Evolutionary conservation across 2,797 vertebrate genomes (phyloP).

Genomic region (Acrocephalus scirpaceus): DNA sequence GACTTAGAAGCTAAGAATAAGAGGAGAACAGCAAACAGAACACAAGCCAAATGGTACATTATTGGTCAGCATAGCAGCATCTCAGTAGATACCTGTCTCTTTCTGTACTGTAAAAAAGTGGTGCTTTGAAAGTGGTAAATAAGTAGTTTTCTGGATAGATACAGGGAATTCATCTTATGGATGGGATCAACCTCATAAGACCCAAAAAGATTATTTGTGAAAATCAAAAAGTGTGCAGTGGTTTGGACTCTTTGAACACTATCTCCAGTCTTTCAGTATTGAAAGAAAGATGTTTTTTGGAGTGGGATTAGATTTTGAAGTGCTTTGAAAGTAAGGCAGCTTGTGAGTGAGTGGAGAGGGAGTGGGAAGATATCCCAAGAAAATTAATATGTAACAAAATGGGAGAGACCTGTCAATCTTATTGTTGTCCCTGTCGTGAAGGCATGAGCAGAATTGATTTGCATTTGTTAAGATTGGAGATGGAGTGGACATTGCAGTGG

Average conservation of each 20-base stretch:
- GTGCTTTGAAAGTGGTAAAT: neutral
- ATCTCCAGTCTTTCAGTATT: neutral
- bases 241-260: neutral
- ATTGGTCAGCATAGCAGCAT: neutral
- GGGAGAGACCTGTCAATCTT: neutral
- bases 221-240: neutral
- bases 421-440: neutral
- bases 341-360: neutral
- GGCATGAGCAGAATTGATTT: neutral
- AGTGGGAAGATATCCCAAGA: neutral
- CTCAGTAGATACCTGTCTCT: neutral
- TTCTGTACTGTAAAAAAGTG: neutral
- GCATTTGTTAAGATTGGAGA: neutral
- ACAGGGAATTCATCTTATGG: neutral
- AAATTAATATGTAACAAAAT: neutral
- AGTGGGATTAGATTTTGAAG: neutral
- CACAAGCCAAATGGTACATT: neutral
- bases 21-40: neutral
- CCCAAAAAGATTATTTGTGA: neutral
- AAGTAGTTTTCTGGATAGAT: neutral
- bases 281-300: neutral
- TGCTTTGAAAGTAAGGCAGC: neutral
- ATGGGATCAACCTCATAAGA: neutral
- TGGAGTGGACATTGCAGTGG: rapidly evolving
- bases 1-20: neutral